Conservation (phyloP, 2,113 vertebrate genomes). For the Orientallactaga bullata region DNA sequence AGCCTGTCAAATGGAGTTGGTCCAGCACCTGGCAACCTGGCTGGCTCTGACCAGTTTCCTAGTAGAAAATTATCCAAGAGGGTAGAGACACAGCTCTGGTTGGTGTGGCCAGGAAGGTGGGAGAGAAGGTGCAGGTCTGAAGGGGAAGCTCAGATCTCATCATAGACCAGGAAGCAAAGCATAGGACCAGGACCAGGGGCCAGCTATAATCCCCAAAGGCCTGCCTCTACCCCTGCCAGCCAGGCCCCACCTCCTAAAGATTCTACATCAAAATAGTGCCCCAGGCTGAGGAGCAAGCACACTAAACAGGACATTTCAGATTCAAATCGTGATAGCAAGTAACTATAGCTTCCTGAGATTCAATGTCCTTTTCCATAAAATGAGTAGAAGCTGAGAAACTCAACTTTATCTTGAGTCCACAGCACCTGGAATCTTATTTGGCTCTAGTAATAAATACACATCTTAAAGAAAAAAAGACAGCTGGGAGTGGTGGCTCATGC, state of each 20-base stretch:
- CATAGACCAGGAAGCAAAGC: too few relatives aligned
- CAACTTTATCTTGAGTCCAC: background rate
- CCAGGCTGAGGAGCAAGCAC: too few relatives aligned
- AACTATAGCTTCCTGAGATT: background rate
- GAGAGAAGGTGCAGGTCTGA: background rate
- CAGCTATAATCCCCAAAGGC: too few relatives aligned
- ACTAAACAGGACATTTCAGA: too few relatives aligned
- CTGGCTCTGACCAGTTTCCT: background rate
- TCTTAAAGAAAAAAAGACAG: background rate
- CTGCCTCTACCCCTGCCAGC: too few relatives aligned
- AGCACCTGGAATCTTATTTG: background rate
- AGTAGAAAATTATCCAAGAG: background rate
- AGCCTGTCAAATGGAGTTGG: background rate
- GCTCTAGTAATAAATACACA: background rate
- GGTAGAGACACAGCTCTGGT: background rate
- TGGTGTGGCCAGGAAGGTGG: too few relatives aligned
- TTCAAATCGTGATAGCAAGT: background rate
- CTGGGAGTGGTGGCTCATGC: too few relatives aligned
- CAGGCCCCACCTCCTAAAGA: too few relatives aligned
- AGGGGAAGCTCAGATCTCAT: background rate
- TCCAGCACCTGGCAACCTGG: background rate
- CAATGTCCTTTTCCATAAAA: background rate
- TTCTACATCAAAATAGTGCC: too few relatives aligned
- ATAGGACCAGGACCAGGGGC: too few relatives aligned
- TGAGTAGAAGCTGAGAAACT: background rate